Conservation (phyloP, 2,113 vertebrate species). For the Onychostruthus taczanowskii region DNA sequence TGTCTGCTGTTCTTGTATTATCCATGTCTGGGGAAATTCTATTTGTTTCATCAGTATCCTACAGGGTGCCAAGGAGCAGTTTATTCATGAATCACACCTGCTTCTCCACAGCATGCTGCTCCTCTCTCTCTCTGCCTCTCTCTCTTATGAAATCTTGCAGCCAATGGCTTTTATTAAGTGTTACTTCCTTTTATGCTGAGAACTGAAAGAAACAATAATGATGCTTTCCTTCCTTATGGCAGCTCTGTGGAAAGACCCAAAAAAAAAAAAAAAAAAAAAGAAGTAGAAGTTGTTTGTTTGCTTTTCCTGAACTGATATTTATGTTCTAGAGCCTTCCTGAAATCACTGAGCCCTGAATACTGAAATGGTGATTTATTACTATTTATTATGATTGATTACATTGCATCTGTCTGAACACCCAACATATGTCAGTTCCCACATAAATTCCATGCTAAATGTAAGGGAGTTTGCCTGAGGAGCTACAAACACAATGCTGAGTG, state of each 20-base stretch:
- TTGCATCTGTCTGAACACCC: not conserved
- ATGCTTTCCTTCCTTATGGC: not conserved
- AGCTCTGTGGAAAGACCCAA: not conserved
- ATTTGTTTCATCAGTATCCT: not conserved
- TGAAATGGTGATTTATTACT: not conserved
- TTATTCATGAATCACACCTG: not conserved
- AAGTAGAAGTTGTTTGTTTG: not conserved
- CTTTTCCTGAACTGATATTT: slow-evolving; percentile 12
- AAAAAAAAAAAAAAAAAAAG: not conserved
- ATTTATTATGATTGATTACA: not conserved
- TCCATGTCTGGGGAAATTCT: not conserved
- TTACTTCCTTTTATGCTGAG: slow-evolving; percentile 39
- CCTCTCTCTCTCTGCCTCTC: not conserved
- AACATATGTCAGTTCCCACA: not conserved
- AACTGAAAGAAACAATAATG: not conserved
- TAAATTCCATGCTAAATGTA: not conserved
- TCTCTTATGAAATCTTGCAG: slow-evolving; percentile 17
- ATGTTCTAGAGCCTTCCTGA: not conserved
- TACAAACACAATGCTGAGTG: not conserved
- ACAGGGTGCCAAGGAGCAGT: not conserved
- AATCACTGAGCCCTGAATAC: not conserved
- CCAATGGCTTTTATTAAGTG: slow-evolving; percentile 32
- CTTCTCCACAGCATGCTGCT: not conserved
- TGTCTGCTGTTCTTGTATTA: not conserved
- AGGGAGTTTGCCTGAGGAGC: not conserved